A percentile compares a stretch with the other conserved stretches of the same genome.
phyloP scores from a whole-genome alignment of 2,113 vertebrate genomes.

The Rhinopomastus cyanomelas region DNA sequence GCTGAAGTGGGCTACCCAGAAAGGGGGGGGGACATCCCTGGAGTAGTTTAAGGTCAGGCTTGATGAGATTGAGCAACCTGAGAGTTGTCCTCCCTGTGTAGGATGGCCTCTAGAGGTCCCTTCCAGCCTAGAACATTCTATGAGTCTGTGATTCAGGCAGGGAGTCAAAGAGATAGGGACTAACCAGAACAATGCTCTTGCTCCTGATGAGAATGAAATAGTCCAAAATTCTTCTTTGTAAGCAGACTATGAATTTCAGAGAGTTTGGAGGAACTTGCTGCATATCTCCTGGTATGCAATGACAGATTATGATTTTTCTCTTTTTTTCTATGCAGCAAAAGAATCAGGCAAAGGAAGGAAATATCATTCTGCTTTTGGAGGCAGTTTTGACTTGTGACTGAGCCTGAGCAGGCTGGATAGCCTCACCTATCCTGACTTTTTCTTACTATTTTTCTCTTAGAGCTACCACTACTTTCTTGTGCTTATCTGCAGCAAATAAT shows the following conservation, averaged over 20 bases:
- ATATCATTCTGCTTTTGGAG: background rate
- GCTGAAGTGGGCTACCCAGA: no score
- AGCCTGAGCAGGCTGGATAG: background rate
- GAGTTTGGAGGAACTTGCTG: background rate
- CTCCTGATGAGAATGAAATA: background rate
- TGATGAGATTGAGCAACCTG: no score
- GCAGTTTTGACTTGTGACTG: background rate
- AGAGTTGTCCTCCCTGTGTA: no score
- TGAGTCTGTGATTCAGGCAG: background rate
- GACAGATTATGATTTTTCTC: background rate
- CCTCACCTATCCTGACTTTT: background rate
- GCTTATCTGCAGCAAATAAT: background rate
- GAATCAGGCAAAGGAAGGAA: background rate
- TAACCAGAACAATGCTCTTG: background rate
- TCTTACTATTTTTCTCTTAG: background rate
- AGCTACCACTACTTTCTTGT: background rate
- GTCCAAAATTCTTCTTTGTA: background rate
- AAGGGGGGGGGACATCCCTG: no score
- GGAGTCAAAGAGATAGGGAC: background rate
- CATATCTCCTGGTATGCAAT: background rate
- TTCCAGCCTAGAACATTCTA: no score
- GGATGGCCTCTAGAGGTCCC: no score
- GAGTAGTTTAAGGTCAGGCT: no score
- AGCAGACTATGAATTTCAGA: background rate
- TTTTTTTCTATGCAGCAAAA: background rate